phyloP scores from a whole-genome alignment of 2,797 vertebrate species.

The Gadopsis bispinosus region DNA sequence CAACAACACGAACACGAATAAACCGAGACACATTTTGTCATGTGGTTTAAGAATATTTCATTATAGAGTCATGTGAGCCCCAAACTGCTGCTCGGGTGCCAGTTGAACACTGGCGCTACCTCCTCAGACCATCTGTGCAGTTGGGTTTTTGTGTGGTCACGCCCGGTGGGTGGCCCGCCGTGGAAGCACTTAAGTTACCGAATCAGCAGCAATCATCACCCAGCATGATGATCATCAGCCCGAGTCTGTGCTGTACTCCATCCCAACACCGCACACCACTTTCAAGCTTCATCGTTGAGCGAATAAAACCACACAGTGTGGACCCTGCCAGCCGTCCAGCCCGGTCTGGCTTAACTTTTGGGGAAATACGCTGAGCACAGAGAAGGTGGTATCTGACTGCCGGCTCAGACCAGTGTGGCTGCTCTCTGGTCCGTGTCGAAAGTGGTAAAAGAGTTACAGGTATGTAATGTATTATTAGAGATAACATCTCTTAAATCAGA shows the following conservation, averaged over 20 bases:
- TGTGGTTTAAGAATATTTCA: conserved; percentile 50
- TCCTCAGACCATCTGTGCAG: conserved; percentile 60
- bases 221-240: conserved; percentile 31
- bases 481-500: not conserved
- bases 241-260: conserved; percentile 9
- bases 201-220: conserved; percentile 75
- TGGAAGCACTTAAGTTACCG: conserved; percentile 68
- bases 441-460: not conserved
- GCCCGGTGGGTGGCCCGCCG: conserved; percentile 76
- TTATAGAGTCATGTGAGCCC: conserved; percentile 28
- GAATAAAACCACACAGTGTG: conserved; percentile 66
- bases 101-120: conserved; percentile 26
- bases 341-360: conserved; percentile 39
- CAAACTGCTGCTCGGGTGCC: conserved; percentile 35
- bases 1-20: conserved; percentile 64
- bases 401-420: conserved; percentile 15
- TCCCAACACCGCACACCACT: conserved; percentile 41
- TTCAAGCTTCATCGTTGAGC: conserved; percentile 61
- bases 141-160: conserved; percentile 65
- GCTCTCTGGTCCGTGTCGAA: conserved; percentile 9
- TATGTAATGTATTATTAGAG: conserved; percentile 5
- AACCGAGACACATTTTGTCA: conserved; percentile 51
- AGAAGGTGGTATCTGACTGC: conserved; percentile 34
- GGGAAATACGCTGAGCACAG: conserved; percentile 45
- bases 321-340: conserved; percentile 26